These are phyloP conservation scores for Nudaria mundana DNA, from an alignment of 2,888 invertebrate species.

Conservation along the genomic window DNA sequence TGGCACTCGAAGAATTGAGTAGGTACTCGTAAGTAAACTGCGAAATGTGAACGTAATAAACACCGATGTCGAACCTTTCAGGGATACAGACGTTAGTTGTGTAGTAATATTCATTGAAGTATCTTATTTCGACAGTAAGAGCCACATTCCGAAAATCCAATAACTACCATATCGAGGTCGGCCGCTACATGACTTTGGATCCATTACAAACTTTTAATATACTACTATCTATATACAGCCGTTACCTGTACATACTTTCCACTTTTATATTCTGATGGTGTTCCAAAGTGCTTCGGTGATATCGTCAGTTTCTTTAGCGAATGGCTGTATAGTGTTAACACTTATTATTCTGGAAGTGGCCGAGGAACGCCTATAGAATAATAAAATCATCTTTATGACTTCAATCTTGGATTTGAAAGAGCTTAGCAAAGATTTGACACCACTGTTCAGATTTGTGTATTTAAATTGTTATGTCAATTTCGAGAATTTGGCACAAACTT, in stretches of 20 bases:
- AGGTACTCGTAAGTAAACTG: too few relatives aligned
- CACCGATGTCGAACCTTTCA: not conserved
- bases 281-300: conserved; percentile 59
- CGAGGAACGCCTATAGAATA: conserved; percentile 60
- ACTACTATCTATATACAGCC: conserved; percentile 24
- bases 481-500: not conserved
- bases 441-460: conserved; percentile 26
- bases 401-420: conserved; percentile 52
- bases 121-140: not conserved
- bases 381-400: conserved; percentile 51
- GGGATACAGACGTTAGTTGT: too few relatives aligned
- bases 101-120: not conserved
- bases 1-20: too few relatives aligned
- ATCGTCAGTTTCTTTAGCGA: conserved; percentile 67
- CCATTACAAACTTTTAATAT: conserved; percentile 27
- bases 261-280: conserved; percentile 58
- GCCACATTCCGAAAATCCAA: conserved; percentile 15
- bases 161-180: conserved; percentile 19
- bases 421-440: conserved; percentile 42
- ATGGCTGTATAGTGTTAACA: conserved; percentile 59
- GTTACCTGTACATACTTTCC: conserved; percentile 26
- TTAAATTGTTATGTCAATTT: not conserved
- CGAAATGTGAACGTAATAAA: not conserved
- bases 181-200: conserved; percentile 18
- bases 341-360: conserved; percentile 71